Evolutionary conservation across 2,113 vertebrate species (phyloP).

Genomic region (Bos javanicus): DNA sequence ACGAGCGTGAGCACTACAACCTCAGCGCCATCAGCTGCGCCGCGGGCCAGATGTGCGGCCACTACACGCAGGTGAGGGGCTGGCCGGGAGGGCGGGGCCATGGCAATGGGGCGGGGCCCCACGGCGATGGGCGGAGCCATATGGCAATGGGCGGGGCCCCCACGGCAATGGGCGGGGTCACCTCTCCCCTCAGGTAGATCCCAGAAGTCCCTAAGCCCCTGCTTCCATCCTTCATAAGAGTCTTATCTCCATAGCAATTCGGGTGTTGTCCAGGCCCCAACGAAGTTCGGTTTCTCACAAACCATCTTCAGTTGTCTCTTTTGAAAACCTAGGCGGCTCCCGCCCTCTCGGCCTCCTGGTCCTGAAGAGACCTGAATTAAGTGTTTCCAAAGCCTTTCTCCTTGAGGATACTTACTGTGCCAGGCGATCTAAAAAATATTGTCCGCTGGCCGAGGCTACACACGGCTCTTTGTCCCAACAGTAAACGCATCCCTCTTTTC

Average conservation of each 20-base stretch:
- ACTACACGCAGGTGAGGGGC: slow-evolving; percentile 84
- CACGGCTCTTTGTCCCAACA: neutral
- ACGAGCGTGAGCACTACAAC: slow-evolving; percentile 80
- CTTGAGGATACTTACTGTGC: neutral
- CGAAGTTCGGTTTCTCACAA: neutral
- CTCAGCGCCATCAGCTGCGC: slow-evolving; percentile 70
- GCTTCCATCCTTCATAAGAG: neutral
- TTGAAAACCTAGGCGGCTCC: neutral
- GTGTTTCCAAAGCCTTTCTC: neutral
- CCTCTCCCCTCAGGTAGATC: accelerated
- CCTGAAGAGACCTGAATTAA: neutral
- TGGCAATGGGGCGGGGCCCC: neutral
- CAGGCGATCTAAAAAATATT: neutral
- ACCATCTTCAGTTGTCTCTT: neutral
- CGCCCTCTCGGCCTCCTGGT: accelerated
- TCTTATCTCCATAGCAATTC: no score
- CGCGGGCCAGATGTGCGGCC: slow-evolving; percentile 80
- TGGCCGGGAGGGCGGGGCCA: neutral
- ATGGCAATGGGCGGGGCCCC: neutral
- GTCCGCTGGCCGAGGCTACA: neutral
- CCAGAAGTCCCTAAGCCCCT: accelerated
- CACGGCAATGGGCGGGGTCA: neutral
- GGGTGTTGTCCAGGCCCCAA: neutral
- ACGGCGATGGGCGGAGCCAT: neutral
- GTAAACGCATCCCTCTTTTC: accelerated